These are phyloP conservation scores for Ammodramus savannarum DNA, from an alignment of 2,113 vertebrate species.

Conservation along the genomic window DNA sequence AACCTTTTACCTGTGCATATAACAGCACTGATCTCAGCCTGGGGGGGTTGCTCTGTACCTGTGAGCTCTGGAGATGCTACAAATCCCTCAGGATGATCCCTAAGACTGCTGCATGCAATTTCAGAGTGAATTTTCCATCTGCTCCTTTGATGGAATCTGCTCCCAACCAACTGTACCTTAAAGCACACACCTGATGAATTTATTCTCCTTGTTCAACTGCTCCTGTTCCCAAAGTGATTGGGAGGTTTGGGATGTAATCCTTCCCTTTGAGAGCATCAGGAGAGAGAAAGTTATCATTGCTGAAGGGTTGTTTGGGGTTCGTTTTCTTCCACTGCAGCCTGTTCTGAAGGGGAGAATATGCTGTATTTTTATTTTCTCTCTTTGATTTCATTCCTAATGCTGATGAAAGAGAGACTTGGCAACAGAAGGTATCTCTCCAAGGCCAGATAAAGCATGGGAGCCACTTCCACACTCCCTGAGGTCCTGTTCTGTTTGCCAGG, in stretches of 20 bases:
- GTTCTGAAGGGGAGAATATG: neutral
- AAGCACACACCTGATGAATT: neutral
- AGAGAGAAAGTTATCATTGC: neutral
- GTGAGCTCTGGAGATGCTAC: neutral
- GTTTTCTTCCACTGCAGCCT: neutral
- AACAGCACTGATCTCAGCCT: neutral
- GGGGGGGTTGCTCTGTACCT: neutral
- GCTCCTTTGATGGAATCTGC: neutral
- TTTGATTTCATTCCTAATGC: neutral
- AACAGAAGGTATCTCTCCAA: neutral
- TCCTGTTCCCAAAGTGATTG: neutral
- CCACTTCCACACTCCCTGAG: neutral
- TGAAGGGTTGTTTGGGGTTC: neutral
- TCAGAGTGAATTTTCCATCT: neutral
- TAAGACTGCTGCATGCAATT: neutral
- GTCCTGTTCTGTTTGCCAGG: accelerated
- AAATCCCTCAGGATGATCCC: neutral
- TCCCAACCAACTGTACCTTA: neutral
- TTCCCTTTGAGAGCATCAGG: neutral
- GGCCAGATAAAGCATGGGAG: neutral
- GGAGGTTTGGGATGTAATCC: constrained; percentile 11
- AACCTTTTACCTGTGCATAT: neutral
- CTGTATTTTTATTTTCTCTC: neutral
- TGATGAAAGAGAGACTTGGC: neutral
- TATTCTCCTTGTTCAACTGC: neutral